Conservation (phyloP, 2,888 invertebrate genomes). For the Sphinx pinastri region DNA sequence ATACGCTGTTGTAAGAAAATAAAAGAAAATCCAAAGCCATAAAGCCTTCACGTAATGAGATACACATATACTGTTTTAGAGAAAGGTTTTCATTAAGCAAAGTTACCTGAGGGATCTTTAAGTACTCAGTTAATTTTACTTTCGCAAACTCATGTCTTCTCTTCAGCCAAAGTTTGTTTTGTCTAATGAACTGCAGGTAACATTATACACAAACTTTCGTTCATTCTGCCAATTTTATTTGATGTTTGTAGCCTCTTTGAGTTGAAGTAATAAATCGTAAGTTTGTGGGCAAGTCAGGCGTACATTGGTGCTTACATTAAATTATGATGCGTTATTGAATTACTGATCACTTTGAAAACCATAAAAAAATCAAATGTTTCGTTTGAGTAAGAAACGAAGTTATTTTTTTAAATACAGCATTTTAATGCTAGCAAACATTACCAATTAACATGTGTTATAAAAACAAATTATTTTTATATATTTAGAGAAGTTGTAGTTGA, state of each 20-base stretch:
- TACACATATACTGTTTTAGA: slow-evolving; percentile 18
- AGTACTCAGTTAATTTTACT: slow-evolving; percentile 51
- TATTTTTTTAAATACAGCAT: too few species aligned
- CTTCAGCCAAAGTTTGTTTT: slow-evolving; percentile 38
- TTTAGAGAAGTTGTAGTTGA: too few species aligned
- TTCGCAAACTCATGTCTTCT: slow-evolving; percentile 46
- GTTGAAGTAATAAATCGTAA: slow-evolving; percentile 14
- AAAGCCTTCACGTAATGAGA: not conserved
- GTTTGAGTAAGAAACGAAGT: not conserved
- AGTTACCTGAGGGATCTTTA: slow-evolving; percentile 40
- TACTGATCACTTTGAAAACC: not conserved
- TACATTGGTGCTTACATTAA: not conserved
- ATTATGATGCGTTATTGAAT: slow-evolving; percentile 1
- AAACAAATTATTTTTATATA: too few species aligned
- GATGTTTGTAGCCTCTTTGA: slow-evolving; percentile 20
- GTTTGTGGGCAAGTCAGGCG: slow-evolving; percentile 5
- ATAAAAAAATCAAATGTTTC: not conserved
- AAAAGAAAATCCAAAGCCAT: not conserved
- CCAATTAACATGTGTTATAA: too few species aligned
- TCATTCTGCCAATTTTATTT: slow-evolving; percentile 32
- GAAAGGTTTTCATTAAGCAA: slow-evolving; percentile 43
- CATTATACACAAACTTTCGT: slow-evolving; percentile 35
- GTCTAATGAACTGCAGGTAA: slow-evolving; percentile 43
- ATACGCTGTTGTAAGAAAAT: not conserved
- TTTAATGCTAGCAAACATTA: too few species aligned